Evolutionary conservation across 2,113 vertebrate genomes (phyloP), one percentile per base, ranked within the genome.

Genomic region (Stomatorhinus ivindoensis): DNA sequence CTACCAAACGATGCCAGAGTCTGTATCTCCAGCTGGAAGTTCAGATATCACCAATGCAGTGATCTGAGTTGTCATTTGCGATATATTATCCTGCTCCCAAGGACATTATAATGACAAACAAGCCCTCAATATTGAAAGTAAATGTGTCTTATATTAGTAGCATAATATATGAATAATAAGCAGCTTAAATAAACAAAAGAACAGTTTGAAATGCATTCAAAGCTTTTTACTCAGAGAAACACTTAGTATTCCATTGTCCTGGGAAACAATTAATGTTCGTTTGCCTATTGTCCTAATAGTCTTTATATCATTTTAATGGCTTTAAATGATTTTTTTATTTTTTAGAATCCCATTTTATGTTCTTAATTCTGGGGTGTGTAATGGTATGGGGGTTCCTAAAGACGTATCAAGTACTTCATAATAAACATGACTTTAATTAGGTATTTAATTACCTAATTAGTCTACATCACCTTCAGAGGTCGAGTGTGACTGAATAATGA

Each of bases 241-340:
- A 50, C 31, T 88, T 76, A 21, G 88, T 27, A 76, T 48, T 65
- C 17, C n/a, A 73, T 21, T 76, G 46, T 65, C 61, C 87, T 47
- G 44, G 44, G 24, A 73, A 50, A 69, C 61, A 69, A 69, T 69
- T 69, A 69, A 69, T 80, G 35, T 42, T 42, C 15, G 31, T 31
- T 80, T 42, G 6, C 35, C 73, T 80, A 80, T 35, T 80, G 31
- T 42, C 13, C 73, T 88, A 80, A 76, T 51, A 39, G 48, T n/a
- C 69, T 76, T 24, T 88, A 47, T 47, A 51, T 88, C 88, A 88
- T 51, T n/a, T 80, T 88, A 88, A 82, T 88, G 15, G 11, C 69
- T 17, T 51, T 88, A 44, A 80, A 80, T 88, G 69, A 80, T 80
- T 88, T 88, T 88, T 35, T 51, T 39, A 48, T 39, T 88, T 48